A percentile compares a stretch with the other conserved stretches of the same genome.
These are phyloP conservation scores for Orussus abietinus DNA, from an alignment of 1,140 invertebrate genomes.

Conservation along the genomic window DNA sequence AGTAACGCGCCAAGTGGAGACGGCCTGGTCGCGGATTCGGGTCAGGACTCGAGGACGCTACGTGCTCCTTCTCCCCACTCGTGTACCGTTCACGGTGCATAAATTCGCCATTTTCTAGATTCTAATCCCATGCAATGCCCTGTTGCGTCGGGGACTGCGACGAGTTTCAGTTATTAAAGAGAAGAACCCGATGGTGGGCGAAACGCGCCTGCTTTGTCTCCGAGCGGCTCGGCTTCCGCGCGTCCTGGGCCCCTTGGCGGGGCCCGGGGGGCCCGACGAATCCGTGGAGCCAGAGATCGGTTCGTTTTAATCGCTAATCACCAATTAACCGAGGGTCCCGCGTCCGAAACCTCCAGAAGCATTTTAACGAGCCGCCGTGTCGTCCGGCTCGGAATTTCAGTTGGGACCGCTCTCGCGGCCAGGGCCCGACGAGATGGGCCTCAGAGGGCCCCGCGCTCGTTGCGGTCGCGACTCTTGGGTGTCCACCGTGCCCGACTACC, in stretches of 20 bases:
- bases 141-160: too few species aligned
- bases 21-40: too few species aligned
- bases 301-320: constrained; percentile 56
- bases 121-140: too few species aligned
- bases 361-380: constrained; percentile 55
- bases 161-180: too few species aligned
- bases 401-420: constrained; percentile 28
- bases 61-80: neutral
- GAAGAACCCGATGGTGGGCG: too few species aligned
- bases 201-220: too few species aligned
- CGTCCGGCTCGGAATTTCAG: constrained; percentile 50
- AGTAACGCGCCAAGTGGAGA: too few species aligned
- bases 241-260: too few species aligned
- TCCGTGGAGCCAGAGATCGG: constrained; percentile 31
- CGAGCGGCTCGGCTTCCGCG: too few species aligned
- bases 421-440: constrained; percentile 8
- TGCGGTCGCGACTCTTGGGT: neutral
- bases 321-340: constrained; percentile 52
- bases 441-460: too few species aligned
- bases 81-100: too few species aligned
- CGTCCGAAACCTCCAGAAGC: constrained; percentile 52
- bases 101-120: neutral
- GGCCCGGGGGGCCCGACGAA: too few species aligned
- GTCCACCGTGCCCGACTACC: constrained; percentile 17
- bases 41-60: constrained; percentile 25